Evolutionary conservation across 2,113 vertebrate species (phyloP).

Genomic region (Xyliphius kryptos): DNA sequence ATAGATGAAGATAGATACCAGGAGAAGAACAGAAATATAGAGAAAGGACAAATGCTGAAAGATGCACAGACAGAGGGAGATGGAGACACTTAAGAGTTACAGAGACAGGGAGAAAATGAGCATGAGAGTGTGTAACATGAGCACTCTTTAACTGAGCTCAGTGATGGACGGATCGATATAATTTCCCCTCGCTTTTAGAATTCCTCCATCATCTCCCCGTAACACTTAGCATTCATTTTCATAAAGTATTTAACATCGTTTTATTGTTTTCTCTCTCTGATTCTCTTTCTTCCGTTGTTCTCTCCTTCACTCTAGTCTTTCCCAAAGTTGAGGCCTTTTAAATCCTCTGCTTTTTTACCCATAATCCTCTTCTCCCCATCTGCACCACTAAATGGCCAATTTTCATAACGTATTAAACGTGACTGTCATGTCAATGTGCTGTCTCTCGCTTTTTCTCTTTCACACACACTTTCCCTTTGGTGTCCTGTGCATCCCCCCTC

Average conservation of each 20-base stretch:
- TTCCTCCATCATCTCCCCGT: too few relatives aligned
- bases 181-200: conserved; percentile 27
- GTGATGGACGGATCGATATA: conserved; percentile 52
- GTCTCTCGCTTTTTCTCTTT: conserved; percentile 35
- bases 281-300: conserved; percentile 37
- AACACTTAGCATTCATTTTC: conserved; percentile 2
- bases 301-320: conserved; percentile 15
- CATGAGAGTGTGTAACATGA: conserved; percentile 34
- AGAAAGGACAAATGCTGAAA: neutral
- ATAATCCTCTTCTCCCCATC: conserved; percentile 15
- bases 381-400: conserved; percentile 49
- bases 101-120: too few relatives aligned
- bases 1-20: too few relatives aligned
- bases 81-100: conserved; percentile 3
- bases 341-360: conserved; percentile 28
- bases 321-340: neutral
- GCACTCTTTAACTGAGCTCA: conserved; percentile 52
- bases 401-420: conserved; percentile 68
- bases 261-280: conserved; percentile 25
- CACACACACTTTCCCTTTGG: conserved; percentile 3
- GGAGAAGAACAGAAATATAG: neutral
- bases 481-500: neutral
- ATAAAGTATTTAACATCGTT: conserved; percentile 21
- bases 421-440: neutral
- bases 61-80: conserved; percentile 11